Percentiles rank a stretch among this genome's conserved stretches.
Conservation (phyloP, 2,113 vertebrate species). For the Dasyornis broadbenti region DNA sequence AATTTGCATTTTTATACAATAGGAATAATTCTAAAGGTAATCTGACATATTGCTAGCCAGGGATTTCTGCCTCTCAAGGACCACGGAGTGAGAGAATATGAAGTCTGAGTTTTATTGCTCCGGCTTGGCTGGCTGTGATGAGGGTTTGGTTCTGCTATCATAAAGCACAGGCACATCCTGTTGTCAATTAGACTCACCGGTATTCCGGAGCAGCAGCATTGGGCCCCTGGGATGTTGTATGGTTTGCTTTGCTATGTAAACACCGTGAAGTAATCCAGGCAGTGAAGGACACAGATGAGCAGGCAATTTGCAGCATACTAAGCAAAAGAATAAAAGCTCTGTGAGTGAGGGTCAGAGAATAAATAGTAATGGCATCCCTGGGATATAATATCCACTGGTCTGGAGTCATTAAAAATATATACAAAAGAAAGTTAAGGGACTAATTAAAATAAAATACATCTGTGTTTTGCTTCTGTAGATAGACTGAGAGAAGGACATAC, state of each 20-base stretch:
- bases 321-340: slow-evolving; percentile 10
- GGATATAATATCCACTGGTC: slow-evolving; percentile 12
- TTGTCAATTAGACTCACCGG: slow-evolving; percentile 33
- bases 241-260: slow-evolving; percentile 54
- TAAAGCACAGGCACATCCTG: slow-evolving; percentile 48
- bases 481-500: not conserved
- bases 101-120: not conserved
- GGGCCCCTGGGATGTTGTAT: slow-evolving; percentile 29
- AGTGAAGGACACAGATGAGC: slow-evolving; percentile 18
- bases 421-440: slow-evolving; percentile 5
- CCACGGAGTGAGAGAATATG: not conserved
- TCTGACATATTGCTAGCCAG: not conserved
- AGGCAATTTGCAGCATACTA: not conserved
- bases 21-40: not conserved
- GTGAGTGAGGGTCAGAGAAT: not conserved
- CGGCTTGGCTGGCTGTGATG: not conserved
- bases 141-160: not conserved
- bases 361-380: slow-evolving; percentile 39
- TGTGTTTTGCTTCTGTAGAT: not conserved
- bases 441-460: slow-evolving; percentile 23
- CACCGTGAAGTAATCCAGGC: slow-evolving; percentile 26
- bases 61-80: not conserved
- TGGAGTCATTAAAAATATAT: slow-evolving; percentile 4
- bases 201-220: not conserved
- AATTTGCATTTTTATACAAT: not conserved